phyloP scores from a whole-genome alignment of 2,113 vertebrate genomes.

The Stictonetta naevosa region DNA sequence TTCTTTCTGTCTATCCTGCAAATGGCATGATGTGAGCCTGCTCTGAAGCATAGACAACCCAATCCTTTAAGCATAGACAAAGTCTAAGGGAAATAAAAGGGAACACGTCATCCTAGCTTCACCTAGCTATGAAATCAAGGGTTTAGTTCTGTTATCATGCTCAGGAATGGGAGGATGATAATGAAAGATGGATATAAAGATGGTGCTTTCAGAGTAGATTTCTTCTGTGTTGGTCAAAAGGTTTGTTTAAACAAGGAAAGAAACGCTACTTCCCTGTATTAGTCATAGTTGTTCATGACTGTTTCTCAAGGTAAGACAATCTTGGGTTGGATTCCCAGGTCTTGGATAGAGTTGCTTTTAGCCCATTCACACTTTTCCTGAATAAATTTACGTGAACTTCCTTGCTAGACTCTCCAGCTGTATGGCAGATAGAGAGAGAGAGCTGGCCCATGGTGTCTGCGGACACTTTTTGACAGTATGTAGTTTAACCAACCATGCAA shows the following conservation, averaged over 20 bases:
- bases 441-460: not conserved
- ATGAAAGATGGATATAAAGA: not conserved
- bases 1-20: not conserved
- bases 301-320: not conserved
- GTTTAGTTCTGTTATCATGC: not conserved
- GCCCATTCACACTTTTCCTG: not conserved
- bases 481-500: not conserved
- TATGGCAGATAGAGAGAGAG: not conserved
- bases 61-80: not conserved
- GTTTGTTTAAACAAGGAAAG: not conserved
- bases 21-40: not conserved
- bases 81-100: not conserved
- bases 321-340: not conserved
- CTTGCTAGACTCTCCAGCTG: not conserved
- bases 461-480: not conserved
- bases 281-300: not conserved
- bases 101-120: not conserved
- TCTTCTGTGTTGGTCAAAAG: not conserved
- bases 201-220: rapidly evolving
- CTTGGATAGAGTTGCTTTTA: not conserved
- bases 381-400: not conserved
- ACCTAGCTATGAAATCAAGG: not conserved
- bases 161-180: not conserved
- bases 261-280: not conserved
- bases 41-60: not conserved